These are phyloP conservation scores for Tuberolachnus salignus DNA, from an alignment of 2,888 invertebrate genomes.

Conservation along the genomic window DNA sequence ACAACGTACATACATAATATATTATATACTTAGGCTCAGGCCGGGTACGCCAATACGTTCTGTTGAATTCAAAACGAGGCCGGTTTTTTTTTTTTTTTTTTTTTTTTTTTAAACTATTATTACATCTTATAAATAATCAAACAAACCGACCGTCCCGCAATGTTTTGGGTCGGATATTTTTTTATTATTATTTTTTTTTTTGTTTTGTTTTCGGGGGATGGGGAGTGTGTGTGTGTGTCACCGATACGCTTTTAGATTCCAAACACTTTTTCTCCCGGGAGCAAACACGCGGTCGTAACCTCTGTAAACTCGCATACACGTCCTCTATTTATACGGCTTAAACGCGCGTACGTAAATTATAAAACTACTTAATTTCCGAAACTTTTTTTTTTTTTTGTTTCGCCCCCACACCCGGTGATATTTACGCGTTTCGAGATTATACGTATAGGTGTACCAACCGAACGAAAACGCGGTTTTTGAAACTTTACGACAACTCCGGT, in stretches of 20 bases:
- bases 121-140: no score
- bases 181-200: no score
- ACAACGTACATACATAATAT: no score
- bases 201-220: not conserved
- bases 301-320: not conserved
- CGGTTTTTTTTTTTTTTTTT: no score
- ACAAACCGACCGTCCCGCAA: no score
- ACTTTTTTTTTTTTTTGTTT: not conserved
- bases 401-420: no score
- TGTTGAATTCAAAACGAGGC: no score
- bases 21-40: no score
- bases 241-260: not conserved
- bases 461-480: not conserved
- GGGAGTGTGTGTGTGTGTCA: not conserved
- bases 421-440: not conserved
- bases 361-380: constrained; percentile 13
- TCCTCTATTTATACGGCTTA: not conserved
- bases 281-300: no score
- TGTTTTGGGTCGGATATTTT: no score
- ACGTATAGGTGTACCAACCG: not conserved
- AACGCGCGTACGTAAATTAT: not conserved
- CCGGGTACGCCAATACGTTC: no score
- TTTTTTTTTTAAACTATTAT: no score
- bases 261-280: not conserved
- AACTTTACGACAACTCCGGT: not conserved